A percentile compares a stretch with the other conserved stretches of the same genome.
Evolutionary conservation across 1,140 invertebrate genomes (phyloP).

Genomic region (Grapholita molesta): DNA sequence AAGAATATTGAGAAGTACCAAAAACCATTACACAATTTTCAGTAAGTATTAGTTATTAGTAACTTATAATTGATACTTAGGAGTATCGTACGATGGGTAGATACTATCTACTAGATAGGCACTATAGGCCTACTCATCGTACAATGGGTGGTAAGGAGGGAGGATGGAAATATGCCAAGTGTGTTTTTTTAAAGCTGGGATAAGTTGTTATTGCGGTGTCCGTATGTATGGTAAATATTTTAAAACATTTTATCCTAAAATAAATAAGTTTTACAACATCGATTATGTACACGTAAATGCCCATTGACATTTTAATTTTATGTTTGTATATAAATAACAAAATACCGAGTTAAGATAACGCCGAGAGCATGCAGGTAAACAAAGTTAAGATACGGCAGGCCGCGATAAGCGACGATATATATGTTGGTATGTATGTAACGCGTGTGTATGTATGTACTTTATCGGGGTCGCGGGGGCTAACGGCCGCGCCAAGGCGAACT

Average conservation of each 20-base stretch:
- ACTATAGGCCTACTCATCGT: too few species aligned
- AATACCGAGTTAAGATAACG: constrained; percentile 1
- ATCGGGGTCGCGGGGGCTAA: constrained; percentile 58
- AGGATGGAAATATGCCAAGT: too few species aligned
- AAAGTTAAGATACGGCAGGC: constrained; percentile 18
- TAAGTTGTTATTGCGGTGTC: too few species aligned
- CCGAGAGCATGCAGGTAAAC: constrained; percentile 35
- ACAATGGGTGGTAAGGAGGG: too few species aligned
- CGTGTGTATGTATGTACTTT: constrained; percentile 22
- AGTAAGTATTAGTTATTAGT: too few species aligned
- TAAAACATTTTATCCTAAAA: not conserved
- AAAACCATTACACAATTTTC: too few species aligned
- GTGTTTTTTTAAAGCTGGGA: too few species aligned
- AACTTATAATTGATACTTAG: too few species aligned
- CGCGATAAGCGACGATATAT: not conserved
- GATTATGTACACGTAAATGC: not conserved
- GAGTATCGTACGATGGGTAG: too few species aligned
- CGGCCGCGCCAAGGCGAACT: constrained; percentile 60
- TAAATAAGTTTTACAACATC: not conserved
- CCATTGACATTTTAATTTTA: not conserved
- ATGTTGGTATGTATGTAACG: not conserved
- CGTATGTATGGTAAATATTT: too few species aligned
- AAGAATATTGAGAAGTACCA: too few species aligned
- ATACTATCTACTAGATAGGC: too few species aligned
- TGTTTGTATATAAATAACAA: not conserved